Conservation (phyloP, 2,797 vertebrate genomes). For the Galago senegalensis region DNA sequence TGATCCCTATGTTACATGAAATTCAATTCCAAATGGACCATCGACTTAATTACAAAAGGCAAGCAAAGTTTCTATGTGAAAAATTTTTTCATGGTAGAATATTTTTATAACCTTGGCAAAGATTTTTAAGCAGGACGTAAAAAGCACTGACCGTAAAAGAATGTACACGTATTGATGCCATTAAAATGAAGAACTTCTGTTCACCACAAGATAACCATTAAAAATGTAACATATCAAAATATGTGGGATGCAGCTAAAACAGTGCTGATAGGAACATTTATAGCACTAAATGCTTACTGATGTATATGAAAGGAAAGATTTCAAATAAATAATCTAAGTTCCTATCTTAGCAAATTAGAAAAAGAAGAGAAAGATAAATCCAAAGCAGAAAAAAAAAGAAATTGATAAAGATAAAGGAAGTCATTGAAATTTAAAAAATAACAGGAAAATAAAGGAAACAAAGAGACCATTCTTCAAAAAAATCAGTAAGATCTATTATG, state of each 20-base stretch:
- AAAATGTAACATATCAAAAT: background rate
- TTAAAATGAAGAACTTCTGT: background rate
- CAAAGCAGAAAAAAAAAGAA: background rate
- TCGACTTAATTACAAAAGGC: background rate
- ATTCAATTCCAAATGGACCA: slow-evolving; percentile 34
- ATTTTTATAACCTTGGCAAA: background rate
- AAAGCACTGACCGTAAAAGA: background rate
- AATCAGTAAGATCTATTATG: background rate
- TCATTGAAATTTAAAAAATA: background rate
- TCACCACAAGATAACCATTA: background rate
- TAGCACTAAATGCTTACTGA: background rate
- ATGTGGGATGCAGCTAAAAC: background rate
- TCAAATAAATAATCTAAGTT: background rate
- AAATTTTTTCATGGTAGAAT: background rate
- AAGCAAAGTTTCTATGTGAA: background rate
- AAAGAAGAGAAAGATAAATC: slow-evolving; percentile 15
- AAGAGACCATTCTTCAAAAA: background rate
- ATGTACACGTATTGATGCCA: background rate
- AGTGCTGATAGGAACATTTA: background rate
- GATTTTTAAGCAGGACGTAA: background rate
- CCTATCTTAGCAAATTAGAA: background rate
- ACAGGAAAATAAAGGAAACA: background rate
- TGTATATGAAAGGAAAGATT: background rate
- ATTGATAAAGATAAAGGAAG: background rate
- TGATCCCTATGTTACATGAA: background rate